phyloP scores from a whole-genome alignment of 2,113 vertebrate species.

The Amphilophus citrinellus region DNA sequence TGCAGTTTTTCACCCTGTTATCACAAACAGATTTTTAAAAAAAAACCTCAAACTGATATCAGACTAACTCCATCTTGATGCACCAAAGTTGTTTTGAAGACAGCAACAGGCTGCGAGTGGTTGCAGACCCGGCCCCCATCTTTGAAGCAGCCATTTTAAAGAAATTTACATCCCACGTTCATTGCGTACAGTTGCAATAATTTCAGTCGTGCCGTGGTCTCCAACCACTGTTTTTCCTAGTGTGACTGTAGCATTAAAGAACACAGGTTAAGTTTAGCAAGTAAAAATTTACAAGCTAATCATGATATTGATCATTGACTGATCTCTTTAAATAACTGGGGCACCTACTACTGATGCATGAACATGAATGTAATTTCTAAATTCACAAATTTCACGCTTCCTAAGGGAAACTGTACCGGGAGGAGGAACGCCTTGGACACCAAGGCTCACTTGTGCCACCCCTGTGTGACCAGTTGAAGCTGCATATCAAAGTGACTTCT shows the following conservation, averaged over 20 bases:
- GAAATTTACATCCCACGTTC: no score
- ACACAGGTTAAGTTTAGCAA: not conserved
- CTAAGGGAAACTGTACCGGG: not conserved
- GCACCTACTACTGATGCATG: no score
- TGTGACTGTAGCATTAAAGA: not conserved
- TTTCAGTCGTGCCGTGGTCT: no score
- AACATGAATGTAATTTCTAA: not conserved
- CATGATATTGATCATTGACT: not conserved
- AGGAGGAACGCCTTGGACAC: not conserved
- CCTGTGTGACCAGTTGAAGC: not conserved
- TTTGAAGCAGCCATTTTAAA: no score
- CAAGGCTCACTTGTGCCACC: no score
- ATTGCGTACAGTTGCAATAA: no score
- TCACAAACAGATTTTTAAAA: not conserved
- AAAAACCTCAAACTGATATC: not conserved
- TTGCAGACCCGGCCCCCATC: not conserved
- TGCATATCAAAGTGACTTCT: not conserved
- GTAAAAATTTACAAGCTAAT: not conserved
- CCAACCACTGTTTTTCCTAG: no score
- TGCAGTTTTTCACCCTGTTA: no score
- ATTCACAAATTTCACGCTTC: not conserved
- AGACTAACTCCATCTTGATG: not conserved
- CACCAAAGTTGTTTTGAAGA: fast-evolving
- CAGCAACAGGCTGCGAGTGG: no score
- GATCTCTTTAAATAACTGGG: not conserved